Conservation (phyloP, 1,140 invertebrate species). For the Tetramorium parvispinum region DNA sequence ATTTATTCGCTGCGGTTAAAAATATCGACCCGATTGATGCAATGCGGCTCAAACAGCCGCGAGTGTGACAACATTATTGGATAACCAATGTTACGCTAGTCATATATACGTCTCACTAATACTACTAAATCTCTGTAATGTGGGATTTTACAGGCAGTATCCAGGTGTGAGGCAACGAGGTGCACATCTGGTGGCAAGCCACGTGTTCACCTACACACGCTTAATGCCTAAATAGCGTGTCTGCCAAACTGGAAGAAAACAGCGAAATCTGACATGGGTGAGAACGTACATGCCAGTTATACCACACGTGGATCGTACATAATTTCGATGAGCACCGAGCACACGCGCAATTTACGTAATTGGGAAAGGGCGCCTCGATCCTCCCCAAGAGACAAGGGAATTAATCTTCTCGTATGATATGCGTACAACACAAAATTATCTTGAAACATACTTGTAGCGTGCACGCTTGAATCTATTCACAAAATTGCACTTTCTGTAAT, state of each 20-base stretch:
- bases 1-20: not conserved
- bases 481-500: not conserved
- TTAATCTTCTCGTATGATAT: slow-evolving; percentile 41
- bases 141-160: slow-evolving; percentile 53
- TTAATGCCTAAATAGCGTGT: slow-evolving; percentile 68
- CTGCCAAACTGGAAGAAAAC: slow-evolving; percentile 56
- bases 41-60: not conserved
- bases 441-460: not conserved
- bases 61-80: slow-evolving; percentile 31
- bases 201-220: slow-evolving; percentile 64
- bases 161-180: slow-evolving; percentile 34
- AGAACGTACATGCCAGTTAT: slow-evolving; percentile 49
- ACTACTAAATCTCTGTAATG: slow-evolving; percentile 50
- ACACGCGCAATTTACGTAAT: slow-evolving; percentile 25
- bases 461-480: not conserved
- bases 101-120: slow-evolving; percentile 42
- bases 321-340: slow-evolving; percentile 21
- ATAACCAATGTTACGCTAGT: slow-evolving; percentile 49
- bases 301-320: not conserved
- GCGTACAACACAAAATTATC: not conserved
- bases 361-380: not conserved
- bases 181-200: slow-evolving; percentile 50
- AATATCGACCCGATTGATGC: slow-evolving; percentile 10
- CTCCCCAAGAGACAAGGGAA: slow-evolving; percentile 21
- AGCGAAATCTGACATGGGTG: slow-evolving; percentile 24